Conservation (phyloP, 2,797 vertebrate species). For the Chelon auratus region DNA sequence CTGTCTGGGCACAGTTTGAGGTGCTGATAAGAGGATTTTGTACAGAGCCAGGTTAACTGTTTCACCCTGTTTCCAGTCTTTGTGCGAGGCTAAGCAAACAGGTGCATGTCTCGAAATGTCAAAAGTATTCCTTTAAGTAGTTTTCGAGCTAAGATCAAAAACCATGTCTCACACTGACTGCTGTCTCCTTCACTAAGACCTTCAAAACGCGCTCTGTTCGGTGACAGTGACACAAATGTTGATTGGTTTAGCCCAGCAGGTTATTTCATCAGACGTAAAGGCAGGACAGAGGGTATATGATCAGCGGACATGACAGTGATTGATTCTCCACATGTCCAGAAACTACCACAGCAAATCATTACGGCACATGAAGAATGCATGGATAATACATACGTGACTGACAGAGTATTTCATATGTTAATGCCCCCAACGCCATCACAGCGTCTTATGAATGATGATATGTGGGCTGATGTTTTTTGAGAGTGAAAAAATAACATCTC, state of each 20-base stretch:
- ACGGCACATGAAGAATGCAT: slow-evolving; percentile 55
- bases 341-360: slow-evolving; percentile 39
- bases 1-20: background rate
- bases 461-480: no score
- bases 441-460: no score
- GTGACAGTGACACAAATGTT: slow-evolving; percentile 70
- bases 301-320: slow-evolving; percentile 70
- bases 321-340: slow-evolving; percentile 54
- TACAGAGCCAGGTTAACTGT: background rate
- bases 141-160: background rate
- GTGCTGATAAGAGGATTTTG: background rate
- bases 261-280: slow-evolving; percentile 74
- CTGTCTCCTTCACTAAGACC: slow-evolving; percentile 42
- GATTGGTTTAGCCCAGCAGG: slow-evolving; percentile 72
- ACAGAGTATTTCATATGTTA: slow-evolving; percentile 34
- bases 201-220: slow-evolving; percentile 40
- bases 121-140: background rate
- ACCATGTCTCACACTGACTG: background rate
- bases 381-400: slow-evolving; percentile 47
- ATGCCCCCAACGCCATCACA: slow-evolving; percentile 18
- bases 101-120: background rate
- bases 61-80: background rate
- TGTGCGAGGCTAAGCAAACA: background rate
- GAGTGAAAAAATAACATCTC: background rate
- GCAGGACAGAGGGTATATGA: slow-evolving; percentile 61